Percentiles rank a stretch among this genome's conserved stretches.
Evolutionary conservation across 2,888 invertebrate genomes (phyloP).

Genomic region (Endotricha flammealis): DNA sequence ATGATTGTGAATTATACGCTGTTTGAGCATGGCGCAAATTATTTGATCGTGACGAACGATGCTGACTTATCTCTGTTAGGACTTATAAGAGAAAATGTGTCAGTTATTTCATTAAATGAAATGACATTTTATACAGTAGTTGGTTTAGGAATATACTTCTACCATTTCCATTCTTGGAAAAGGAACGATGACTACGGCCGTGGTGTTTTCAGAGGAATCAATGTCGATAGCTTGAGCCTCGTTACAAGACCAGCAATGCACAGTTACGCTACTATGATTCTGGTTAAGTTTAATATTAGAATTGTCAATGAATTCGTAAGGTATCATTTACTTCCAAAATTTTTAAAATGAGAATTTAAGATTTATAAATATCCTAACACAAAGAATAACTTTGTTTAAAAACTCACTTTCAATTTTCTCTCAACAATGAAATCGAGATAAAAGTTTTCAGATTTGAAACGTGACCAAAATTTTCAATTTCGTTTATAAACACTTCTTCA

Average conservation of each 20-base stretch:
- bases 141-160: too few relatives aligned
- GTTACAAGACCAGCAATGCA: too few relatives aligned
- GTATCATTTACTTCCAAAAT: neutral
- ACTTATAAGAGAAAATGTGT: neutral
- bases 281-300: too few relatives aligned
- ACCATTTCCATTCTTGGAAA: too few relatives aligned
- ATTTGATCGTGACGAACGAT: slow-evolving; percentile 8
- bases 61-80: slow-evolving; percentile 1
- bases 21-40: slow-evolving; percentile 22
- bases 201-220: neutral
- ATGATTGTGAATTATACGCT: slow-evolving; percentile 61
- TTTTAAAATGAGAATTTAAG: slow-evolving; percentile 1
- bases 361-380: slow-evolving; percentile 1
- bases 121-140: too few relatives aligned
- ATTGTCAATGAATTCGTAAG: too few relatives aligned
- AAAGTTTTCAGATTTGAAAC: slow-evolving; percentile 39
- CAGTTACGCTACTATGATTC: too few relatives aligned
- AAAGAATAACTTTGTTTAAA: slow-evolving; percentile 27
- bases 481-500: slow-evolving; percentile 1
- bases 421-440: slow-evolving; percentile 26
- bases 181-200: neutral
- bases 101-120: neutral
- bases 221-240: too few relatives aligned
- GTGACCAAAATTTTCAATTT: slow-evolving; percentile 36
- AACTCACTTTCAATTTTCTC: slow-evolving; percentile 32